Base-by-base conservation (phyloP, 1,140 invertebrate genomes). In the Wiebesia pumilae region DNA sequence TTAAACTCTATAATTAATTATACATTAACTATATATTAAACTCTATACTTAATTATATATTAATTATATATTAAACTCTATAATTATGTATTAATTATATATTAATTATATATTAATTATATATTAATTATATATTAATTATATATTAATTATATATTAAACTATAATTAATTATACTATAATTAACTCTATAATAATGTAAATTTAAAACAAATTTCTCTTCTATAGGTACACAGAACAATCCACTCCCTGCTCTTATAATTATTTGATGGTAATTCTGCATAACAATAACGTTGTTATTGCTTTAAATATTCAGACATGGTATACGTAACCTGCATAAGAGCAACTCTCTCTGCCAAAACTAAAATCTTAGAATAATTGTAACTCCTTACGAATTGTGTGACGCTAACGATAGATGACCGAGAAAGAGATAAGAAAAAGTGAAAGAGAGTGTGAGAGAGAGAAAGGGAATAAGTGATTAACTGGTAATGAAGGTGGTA, bases 401-500 rank as follows among this genome's bases (percentile, higher is more conserved):
- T 87, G 88, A 75, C 86, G 87, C 88, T 62, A n/a, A 54, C 78
- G 38, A n/a, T 43, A 30, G 40, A 24, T 38, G 40, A n/a, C 16
- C 6, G 43, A 73, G 69, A 35, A 38, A 38, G 33, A 7, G 6
- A 9, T 27, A n/a, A 43, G 71, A 73, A 7, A 73, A 24, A 73
- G 33, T 38, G 65, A 67, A 27, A n/a, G 65, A 67, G 65, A 67
- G 65, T 10, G 65, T 1, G 65, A 47, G n/a, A 78, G 43, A n/a
- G n/a, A 51, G 47, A 10, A 7, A 89, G 89, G 1, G 88, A 83
- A 89, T 88, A 75, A 12, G 71, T 9, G 89, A 92, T 92, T 91
- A 91, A 91, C 89, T 89, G 87, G 90, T 91, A 92, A 92, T 91
- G 91, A 90, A 91, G 90, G 89, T 90, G 90, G 89, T 91, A 91